These are phyloP conservation scores for Sialis lutaria DNA, from an alignment of 2,888 invertebrate species.

Conservation along the genomic window DNA sequence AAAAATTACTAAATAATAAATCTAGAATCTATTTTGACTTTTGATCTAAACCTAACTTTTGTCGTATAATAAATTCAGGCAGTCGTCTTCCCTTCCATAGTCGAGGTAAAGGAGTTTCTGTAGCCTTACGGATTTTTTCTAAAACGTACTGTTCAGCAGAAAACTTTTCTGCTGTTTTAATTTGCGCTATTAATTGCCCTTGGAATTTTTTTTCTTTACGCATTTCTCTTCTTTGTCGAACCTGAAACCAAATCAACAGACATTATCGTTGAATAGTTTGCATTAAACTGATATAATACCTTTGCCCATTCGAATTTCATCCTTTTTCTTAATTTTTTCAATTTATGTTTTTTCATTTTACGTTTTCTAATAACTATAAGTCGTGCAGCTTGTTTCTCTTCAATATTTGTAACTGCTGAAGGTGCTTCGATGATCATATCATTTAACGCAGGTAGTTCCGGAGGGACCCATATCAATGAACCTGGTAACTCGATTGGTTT, in stretches of 20 bases:
- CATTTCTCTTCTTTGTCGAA: slow-evolving; percentile 48
- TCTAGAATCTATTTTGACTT: slow-evolving; percentile 13
- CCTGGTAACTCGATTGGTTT: neutral
- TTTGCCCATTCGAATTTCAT: slow-evolving; percentile 65
- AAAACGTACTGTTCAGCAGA: slow-evolving; percentile 55
- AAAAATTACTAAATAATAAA: too few relatives aligned
- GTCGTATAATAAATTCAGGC: slow-evolving; percentile 47
- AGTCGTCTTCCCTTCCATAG: slow-evolving; percentile 39
- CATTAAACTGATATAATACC: slow-evolving; percentile 19
- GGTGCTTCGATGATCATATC: neutral
- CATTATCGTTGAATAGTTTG: slow-evolving; percentile 3
- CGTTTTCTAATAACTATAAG: slow-evolving; percentile 59
- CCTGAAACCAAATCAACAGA: slow-evolving; percentile 22
- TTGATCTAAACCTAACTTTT: slow-evolving; percentile 44
- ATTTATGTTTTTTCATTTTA: slow-evolving; percentile 79
- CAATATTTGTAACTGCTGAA: neutral
- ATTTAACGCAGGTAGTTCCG: neutral
- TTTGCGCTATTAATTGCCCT: slow-evolving; percentile 44
- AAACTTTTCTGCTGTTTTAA: slow-evolving; percentile 58
- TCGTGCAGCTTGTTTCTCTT: slow-evolving; percentile 50
- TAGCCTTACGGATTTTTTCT: slow-evolving; percentile 40
- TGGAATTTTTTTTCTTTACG: slow-evolving; percentile 66
- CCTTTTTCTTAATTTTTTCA: slow-evolving; percentile 58
- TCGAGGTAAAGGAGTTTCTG: slow-evolving; percentile 38
- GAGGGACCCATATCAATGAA: neutral